Evolutionary conservation across 2,113 vertebrate species (phyloP).

Genomic region (Sminthopsis crassicaudata): DNA sequence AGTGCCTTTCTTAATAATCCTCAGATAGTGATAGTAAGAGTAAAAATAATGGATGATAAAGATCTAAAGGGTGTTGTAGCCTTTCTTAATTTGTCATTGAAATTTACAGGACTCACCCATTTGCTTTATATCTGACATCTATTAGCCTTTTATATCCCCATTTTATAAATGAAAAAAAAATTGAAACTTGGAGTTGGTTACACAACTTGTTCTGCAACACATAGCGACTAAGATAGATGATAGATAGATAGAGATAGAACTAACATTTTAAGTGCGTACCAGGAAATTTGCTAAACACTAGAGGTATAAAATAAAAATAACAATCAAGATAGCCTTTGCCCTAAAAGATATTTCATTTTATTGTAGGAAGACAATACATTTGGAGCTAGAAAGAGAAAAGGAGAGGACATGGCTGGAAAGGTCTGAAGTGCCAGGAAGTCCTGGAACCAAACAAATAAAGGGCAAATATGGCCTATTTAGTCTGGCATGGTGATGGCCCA

Average conservation of each 20-base stretch:
- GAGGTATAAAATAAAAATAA: neutral
- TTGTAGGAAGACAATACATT: neutral
- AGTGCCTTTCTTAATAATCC: conserved; percentile 64
- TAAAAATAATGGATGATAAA: conserved; percentile 68
- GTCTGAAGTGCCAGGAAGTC: neutral
- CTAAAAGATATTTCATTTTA: neutral
- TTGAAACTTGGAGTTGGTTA: neutral
- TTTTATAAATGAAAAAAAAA: neutral
- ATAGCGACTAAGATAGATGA: neutral
- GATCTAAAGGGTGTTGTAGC: conserved; percentile 55
- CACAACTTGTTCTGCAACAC: neutral
- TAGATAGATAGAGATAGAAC: neutral
- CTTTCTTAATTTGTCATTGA: conserved; percentile 51
- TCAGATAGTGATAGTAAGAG: conserved; percentile 59
- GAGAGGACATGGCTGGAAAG: neutral
- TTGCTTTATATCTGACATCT: neutral
- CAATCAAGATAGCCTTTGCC: neutral
- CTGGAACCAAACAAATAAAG: neutral
- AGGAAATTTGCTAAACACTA: neutral
- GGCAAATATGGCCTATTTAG: neutral
- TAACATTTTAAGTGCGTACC: neutral
- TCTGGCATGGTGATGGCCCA: neutral
- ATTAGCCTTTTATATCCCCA: neutral
- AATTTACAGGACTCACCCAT: conserved; percentile 19
- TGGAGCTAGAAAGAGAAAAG: neutral